Conservation (phyloP, 64 coral and sea anemone species). For the Hydrozoanthus tunicans region DNA sequence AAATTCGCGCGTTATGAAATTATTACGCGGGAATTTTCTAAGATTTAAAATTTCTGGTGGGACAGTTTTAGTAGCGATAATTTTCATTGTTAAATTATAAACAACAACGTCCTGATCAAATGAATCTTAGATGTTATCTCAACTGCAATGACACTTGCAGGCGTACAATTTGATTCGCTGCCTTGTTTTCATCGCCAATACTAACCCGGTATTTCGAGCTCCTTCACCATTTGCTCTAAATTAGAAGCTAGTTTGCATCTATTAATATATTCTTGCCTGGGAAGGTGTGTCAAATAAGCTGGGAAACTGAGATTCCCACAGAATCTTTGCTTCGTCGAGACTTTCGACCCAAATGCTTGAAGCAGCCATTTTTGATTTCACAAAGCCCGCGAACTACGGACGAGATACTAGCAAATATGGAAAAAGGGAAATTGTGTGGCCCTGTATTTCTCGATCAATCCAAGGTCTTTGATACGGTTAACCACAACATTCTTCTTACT, state of each 20-base stretch:
- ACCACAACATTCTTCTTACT: too few species aligned
- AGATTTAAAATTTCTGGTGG: background rate
- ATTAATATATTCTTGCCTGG: conserved; percentile 47
- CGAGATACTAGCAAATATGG: too few species aligned
- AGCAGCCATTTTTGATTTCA: too few species aligned
- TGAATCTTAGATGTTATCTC: conserved; percentile 13
- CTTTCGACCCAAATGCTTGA: too few species aligned
- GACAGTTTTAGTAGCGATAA: background rate
- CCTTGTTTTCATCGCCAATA: conserved; percentile 9
- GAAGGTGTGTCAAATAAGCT: conserved; percentile 45
- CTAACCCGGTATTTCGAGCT: conserved; percentile 32
- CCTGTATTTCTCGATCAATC: too few species aligned
- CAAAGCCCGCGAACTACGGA: too few species aligned
- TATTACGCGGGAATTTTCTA: background rate
- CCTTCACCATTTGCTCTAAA: conserved; percentile 44
- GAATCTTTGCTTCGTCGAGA: too few species aligned
- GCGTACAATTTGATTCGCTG: background rate
- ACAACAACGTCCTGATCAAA: conserved; percentile 2
- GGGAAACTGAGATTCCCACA: too few species aligned
- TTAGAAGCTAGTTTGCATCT: conserved; percentile 53
- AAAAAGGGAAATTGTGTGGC: too few species aligned
- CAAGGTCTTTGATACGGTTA: too few species aligned
- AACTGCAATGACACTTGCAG: conserved; percentile 3
- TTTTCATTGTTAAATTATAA: conserved; percentile 5
- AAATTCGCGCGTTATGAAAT: conserved; percentile 4